phyloP scores from a whole-genome alignment of 2,113 vertebrate genomes.

The Mungos mungo region DNA sequence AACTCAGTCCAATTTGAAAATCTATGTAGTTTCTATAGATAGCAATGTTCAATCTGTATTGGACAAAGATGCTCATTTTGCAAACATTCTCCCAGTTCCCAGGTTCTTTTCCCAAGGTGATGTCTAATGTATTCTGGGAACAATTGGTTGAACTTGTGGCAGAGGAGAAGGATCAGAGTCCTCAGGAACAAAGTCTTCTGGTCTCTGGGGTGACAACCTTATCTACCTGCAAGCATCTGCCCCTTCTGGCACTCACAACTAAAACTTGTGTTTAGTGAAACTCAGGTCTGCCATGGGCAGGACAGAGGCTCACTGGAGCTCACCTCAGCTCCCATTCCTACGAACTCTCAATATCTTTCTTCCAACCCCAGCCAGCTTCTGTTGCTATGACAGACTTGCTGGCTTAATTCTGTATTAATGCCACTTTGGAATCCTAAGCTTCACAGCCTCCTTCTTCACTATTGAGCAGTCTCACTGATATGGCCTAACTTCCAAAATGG shows the following conservation, averaged over 20 bases:
- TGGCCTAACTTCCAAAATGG: neutral
- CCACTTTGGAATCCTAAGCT: neutral
- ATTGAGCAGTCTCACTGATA: neutral
- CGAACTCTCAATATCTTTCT: neutral
- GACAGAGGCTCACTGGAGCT: neutral
- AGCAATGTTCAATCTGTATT: neutral
- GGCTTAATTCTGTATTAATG: neutral
- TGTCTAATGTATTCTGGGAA: neutral
- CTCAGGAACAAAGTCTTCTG: neutral
- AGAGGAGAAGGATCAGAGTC: neutral
- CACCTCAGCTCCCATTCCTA: neutral
- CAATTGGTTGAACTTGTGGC: neutral
- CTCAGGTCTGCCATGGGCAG: neutral
- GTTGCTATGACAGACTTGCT: neutral
- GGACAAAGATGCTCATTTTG: neutral
- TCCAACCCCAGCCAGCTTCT: neutral
- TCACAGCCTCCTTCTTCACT: neutral
- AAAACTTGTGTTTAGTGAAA: neutral
- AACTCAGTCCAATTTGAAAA: conserved; percentile 11
- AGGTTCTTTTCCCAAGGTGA: neutral
- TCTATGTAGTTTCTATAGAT: neutral
- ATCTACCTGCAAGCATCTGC: neutral
- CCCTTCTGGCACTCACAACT: neutral
- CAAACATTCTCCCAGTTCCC: neutral
- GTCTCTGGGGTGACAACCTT: neutral